These are phyloP conservation scores for Ceratosolen fusciceps DNA, from an alignment of 1,140 invertebrate genomes.

Conservation along the genomic window DNA sequence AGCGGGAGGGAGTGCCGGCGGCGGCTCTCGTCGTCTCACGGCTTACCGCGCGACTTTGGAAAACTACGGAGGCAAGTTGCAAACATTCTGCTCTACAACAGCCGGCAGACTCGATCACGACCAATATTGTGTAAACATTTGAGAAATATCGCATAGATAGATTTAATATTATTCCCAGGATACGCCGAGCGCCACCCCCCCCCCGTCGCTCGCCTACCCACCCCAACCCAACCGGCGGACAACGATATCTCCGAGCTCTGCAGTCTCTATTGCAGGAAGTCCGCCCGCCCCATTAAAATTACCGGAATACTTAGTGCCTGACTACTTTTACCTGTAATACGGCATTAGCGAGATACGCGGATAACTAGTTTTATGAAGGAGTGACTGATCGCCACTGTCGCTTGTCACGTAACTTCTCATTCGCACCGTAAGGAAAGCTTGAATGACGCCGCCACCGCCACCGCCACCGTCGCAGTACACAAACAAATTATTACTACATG, in stretches of 20 bases:
- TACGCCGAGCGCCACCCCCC: neutral
- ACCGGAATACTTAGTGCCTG: neutral
- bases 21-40: neutral
- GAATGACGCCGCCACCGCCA: no score
- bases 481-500: neutral
- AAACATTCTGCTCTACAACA: neutral
- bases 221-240: no score
- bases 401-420: neutral
- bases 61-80: neutral
- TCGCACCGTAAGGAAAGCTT: neutral
- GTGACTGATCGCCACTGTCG: neutral
- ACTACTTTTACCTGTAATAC: neutral
- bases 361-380: neutral
- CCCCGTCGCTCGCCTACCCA: no score
- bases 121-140: neutral
- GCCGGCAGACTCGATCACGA: neutral
- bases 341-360: neutral
- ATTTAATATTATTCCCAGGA: no score
- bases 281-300: neutral
- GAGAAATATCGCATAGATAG: neutral
- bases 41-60: neutral
- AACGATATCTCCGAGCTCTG: no score
- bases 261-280: neutral
- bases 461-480: neutral
- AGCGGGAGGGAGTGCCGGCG: conserved; percentile 62